A percentile compares a stretch with the other conserved stretches of the same genome.
Evolutionary conservation across 2,888 invertebrate genomes (phyloP).

Genomic region (Agriopis aurantiaria): DNA sequence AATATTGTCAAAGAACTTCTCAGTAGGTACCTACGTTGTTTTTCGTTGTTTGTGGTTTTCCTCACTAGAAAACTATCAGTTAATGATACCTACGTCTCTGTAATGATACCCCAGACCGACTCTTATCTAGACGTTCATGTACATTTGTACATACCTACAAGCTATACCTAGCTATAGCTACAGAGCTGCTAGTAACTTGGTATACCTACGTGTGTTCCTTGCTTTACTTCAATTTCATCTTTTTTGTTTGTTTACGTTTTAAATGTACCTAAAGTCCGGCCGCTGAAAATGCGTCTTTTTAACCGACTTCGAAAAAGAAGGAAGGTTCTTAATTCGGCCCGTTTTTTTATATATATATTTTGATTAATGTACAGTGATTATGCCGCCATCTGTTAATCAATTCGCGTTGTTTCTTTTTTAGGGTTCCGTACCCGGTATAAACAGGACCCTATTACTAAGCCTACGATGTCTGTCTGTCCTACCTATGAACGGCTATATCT

Average conservation of each 20-base stretch:
- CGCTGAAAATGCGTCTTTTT: too few species aligned
- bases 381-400: too few species aligned
- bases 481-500: too few species aligned
- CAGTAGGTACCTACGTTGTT: background rate
- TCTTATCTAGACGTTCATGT: constrained; percentile 30
- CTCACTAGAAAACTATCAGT: constrained; percentile 21
- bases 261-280: background rate
- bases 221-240: background rate
- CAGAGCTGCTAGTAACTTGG: background rate
- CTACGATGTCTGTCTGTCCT: too few species aligned
- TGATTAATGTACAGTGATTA: too few species aligned
- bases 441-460: too few species aligned
- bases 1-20: background rate
- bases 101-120: constrained; percentile 27
- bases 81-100: constrained; percentile 24
- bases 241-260: background rate
- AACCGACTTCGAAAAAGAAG: too few species aligned
- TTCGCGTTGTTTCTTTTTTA: too few species aligned
- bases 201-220: background rate
- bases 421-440: too few species aligned
- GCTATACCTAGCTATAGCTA: background rate
- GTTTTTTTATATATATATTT: too few species aligned
- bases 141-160: background rate
- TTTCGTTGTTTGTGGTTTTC: constrained; percentile 30
- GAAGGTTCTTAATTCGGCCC: too few species aligned